Evolutionary conservation across 1,140 invertebrate genomes (phyloP), one percentile per base, ranked within the genome.

Genomic region (Platorchestia sp.): DNA sequence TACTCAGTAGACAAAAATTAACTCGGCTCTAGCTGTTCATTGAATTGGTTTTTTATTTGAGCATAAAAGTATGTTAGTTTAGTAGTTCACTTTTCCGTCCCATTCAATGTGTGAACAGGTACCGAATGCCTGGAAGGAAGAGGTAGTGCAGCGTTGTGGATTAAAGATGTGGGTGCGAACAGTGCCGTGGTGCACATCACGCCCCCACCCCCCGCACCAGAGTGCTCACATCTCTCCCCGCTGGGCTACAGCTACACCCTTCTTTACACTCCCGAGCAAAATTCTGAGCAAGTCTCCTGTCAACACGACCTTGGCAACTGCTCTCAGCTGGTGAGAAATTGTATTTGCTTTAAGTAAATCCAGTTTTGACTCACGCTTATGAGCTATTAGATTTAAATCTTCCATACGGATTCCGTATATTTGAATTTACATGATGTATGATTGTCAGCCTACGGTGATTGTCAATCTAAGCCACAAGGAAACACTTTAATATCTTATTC

Each of bases 151-250:
- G 22, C 87, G 0, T 27, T 90, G 87, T 90, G 87, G 87, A 27
- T 90, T 42, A 41, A 90, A 36, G 87, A 45, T 43, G 41, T 14
- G 22, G 44, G 87, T 90, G 41, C 87, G 5, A 90, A 45, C 87
- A 90, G 87, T 90, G 87, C 87, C 42, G 87, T 90, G 86, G 45
- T 95, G 95, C 95, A 95, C 75, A 95, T 53, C 95, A 95, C 36
- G 96, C 97, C 86, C 96, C 97, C 0, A 97, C 98, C 44, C 98
- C 98, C 96, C 97, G 97, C 59, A 97, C 98, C 42, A 97, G 98
- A 96, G 96, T 98, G 40, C 98, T 98, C 95, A 97, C 97, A 53
- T 96, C 97, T 45, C 97, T 97, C 86, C 97, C 97, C 96, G 96
- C 45, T 97, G 97, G 95, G 96, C 43, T 97, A 97, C 97, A 97